These are phyloP conservation scores for Sphyrna mokarran DNA, from an alignment of 2,113 vertebrate genomes.

Conservation along the genomic window DNA sequence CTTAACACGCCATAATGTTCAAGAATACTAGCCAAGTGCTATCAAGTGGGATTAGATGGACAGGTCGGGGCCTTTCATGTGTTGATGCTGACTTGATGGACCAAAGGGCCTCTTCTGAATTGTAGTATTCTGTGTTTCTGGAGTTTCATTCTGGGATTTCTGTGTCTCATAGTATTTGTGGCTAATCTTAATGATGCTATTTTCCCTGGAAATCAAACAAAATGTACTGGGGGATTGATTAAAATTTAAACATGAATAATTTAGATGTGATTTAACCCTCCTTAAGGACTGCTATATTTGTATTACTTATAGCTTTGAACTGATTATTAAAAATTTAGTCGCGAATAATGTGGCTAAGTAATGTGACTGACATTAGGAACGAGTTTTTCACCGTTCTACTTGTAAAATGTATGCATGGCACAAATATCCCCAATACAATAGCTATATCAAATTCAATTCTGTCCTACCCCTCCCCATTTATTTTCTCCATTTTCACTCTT, in stretches of 20 bases:
- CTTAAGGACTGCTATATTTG: not conserved
- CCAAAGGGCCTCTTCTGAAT: no score
- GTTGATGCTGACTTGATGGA: no score
- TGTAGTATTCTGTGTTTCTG: no score
- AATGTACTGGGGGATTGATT: not conserved
- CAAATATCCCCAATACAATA: not conserved
- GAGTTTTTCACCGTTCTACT: not conserved
- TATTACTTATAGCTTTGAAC: not conserved
- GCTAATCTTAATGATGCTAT: not conserved
- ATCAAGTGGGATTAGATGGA: no score
- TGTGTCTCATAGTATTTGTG: not conserved
- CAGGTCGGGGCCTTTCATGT: no score
- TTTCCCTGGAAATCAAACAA: not conserved
- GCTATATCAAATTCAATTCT: no score
- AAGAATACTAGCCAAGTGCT: no score
- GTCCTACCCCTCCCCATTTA: no score
- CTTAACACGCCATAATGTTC: no score
- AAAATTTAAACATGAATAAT: not conserved
- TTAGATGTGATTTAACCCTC: not conserved
- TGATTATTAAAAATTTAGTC: not conserved
- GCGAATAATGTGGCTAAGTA: not conserved
- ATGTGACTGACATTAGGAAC: not conserved
- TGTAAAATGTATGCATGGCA: not conserved
- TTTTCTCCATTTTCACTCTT: not conserved
- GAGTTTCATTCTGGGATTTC: not conserved